Conservation (phyloP, 1,140 invertebrate species). For the Cardiocondyla obscurior region DNA sequence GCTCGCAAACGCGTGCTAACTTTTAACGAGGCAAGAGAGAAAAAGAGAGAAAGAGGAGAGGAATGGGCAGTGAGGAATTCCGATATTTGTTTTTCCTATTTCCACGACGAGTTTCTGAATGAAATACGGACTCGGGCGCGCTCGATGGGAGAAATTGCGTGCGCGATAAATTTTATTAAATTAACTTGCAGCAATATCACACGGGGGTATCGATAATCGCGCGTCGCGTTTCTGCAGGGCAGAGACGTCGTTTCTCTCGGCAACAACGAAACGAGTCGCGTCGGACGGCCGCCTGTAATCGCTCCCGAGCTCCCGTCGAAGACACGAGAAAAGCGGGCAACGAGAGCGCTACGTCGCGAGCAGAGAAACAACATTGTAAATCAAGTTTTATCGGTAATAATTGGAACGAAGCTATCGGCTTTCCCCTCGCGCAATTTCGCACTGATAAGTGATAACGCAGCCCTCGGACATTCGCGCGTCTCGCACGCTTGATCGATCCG, state of each 20-base stretch:
- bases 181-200: conserved; percentile 5
- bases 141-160: not conserved
- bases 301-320: not conserved
- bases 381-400: conserved; percentile 66
- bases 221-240: not conserved
- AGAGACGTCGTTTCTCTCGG: not conserved
- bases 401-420: conserved; percentile 83
- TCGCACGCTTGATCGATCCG: conserved; percentile 19
- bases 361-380: conserved; percentile 64
- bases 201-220: not conserved
- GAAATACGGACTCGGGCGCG: not conserved
- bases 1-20: conserved; percentile 5
- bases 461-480: conserved; percentile 36
- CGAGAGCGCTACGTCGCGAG: not conserved
- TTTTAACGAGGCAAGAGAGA: not conserved
- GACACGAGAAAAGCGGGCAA: not conserved
- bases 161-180: conserved; percentile 25
- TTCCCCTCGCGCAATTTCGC: conserved; percentile 76
- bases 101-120: conserved; percentile 13
- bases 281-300: not conserved
- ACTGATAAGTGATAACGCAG: conserved; percentile 59
- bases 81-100: conserved; percentile 49
- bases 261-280: not conserved
- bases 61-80: conserved; percentile 17
- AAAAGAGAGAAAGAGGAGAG: not conserved